Percentiles rank a stretch among this genome's conserved stretches.
phyloP scores from a whole-genome alignment of 2,888 invertebrate species.

The Mystacides longicornis region DNA sequence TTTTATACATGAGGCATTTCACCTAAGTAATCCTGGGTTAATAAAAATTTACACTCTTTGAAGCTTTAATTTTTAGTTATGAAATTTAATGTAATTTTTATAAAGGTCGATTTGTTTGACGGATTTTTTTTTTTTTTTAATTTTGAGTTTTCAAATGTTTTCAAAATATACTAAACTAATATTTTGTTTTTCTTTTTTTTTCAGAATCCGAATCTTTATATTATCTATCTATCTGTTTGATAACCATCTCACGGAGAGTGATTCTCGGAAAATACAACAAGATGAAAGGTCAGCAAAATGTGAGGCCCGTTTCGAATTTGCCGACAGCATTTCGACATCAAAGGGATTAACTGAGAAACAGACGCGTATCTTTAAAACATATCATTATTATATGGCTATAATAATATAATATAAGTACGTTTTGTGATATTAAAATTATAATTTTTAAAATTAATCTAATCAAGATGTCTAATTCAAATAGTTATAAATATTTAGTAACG shows the following conservation, averaged over 20 bases:
- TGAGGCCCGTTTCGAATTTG: neutral
- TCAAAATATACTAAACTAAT: neutral
- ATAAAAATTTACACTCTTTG: too few species aligned
- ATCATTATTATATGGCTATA: neutral
- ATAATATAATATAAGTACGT: neutral
- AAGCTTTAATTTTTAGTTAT: too few species aligned
- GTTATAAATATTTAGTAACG: constrained; percentile 7
- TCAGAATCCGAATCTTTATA: too few species aligned
- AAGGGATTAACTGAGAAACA: neutral
- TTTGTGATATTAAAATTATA: neutral
- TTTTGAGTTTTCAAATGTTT: too few species aligned
- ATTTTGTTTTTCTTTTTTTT: neutral
- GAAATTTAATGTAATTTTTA: too few species aligned
- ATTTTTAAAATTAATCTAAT: constrained; percentile 3
- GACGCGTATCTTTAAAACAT: neutral
- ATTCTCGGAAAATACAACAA: neutral
- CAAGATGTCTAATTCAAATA: constrained; percentile 18
- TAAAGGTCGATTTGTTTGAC: too few species aligned
- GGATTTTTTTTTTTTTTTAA: too few species aligned
- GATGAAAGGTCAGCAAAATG: neutral
- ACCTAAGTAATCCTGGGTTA: too few species aligned
- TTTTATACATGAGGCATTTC: too few species aligned
- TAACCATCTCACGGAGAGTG: too few species aligned
- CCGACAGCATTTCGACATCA: neutral
- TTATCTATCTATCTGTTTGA: too few species aligned